phyloP scores from a whole-genome alignment of 2,113 vertebrate species.

The Cyanistes caeruleus region DNA sequence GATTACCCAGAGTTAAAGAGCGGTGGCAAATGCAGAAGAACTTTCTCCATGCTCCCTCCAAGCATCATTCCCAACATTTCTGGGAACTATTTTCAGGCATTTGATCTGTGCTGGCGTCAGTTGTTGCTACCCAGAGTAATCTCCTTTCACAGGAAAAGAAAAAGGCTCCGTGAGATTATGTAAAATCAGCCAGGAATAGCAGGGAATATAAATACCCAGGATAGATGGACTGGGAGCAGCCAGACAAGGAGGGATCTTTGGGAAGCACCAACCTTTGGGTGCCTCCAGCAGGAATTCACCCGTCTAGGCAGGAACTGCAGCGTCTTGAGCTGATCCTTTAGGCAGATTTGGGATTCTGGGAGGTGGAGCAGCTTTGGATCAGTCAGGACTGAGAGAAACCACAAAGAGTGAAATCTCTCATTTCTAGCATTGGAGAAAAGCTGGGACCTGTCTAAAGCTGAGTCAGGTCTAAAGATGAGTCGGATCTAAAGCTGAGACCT shows the following conservation, averaged over 20 bases:
- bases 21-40: not conserved
- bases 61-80: not conserved
- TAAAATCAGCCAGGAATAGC: constrained; percentile 29
- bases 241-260: not conserved
- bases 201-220: not conserved
- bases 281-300: not conserved
- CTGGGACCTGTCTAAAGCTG: not conserved
- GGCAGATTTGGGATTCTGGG: not conserved
- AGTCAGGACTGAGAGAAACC: not conserved
- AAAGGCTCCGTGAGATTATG: not conserved
- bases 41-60: not conserved
- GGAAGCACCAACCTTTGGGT: not conserved
- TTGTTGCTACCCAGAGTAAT: not conserved
- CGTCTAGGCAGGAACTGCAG: accelerated
- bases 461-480: no score
- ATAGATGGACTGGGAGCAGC: not conserved
- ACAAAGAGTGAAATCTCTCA: accelerated
- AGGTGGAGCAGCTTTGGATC: not conserved
- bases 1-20: not conserved
- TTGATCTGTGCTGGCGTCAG: not conserved
- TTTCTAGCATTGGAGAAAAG: not conserved
- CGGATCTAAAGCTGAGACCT: not conserved
- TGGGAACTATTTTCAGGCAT: not conserved
- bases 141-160: not conserved
- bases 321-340: accelerated